A percentile compares a stretch with the other conserved stretches of the same genome.
Evolutionary conservation across 1,140 invertebrate genomes (phyloP).

Genomic region (Drosophila dunni): DNA sequence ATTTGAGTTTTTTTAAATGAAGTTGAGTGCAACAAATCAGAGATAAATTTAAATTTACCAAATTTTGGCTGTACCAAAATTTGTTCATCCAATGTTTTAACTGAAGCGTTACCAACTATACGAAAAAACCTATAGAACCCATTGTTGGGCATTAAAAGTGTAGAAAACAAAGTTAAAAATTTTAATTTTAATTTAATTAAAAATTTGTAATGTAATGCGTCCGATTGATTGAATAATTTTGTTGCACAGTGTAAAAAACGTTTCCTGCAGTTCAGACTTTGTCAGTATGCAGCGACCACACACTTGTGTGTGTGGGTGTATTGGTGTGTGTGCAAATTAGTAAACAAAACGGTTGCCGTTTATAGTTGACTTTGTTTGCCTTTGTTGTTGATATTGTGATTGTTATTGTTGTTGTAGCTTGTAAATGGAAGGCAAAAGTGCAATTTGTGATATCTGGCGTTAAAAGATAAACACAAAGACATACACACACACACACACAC

Average conservation of each 20-base stretch:
- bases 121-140: too few species aligned
- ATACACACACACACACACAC: slow-evolving; percentile 11
- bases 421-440: slow-evolving; percentile 54
- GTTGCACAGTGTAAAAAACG: slow-evolving; percentile 28
- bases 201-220: too few species aligned
- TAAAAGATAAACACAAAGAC: slow-evolving; percentile 26
- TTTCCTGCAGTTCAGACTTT: slow-evolving; percentile 24
- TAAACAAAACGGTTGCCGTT: slow-evolving; percentile 70
- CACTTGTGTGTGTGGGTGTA: slow-evolving; percentile 6
- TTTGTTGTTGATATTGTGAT: slow-evolving; percentile 22
- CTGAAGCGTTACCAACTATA: too few species aligned
- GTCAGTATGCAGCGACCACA: slow-evolving; percentile 7
- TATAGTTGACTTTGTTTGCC: slow-evolving; percentile 58
- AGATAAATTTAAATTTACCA: too few species aligned
- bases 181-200: too few species aligned
- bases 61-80: too few species aligned
- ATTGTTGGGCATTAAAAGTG: too few species aligned
- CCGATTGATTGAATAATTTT: neutral
- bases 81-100: too few species aligned
- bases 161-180: too few species aligned
- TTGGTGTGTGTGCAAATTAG: slow-evolving; percentile 57
- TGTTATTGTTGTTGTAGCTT: slow-evolving; percentile 34
- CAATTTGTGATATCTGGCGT: slow-evolving; percentile 52
- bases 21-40: too few species aligned
- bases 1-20: too few species aligned